These are phyloP conservation scores for Eristalis pertinax DNA, from an alignment of 2,888 invertebrate species.

Conservation along the genomic window DNA sequence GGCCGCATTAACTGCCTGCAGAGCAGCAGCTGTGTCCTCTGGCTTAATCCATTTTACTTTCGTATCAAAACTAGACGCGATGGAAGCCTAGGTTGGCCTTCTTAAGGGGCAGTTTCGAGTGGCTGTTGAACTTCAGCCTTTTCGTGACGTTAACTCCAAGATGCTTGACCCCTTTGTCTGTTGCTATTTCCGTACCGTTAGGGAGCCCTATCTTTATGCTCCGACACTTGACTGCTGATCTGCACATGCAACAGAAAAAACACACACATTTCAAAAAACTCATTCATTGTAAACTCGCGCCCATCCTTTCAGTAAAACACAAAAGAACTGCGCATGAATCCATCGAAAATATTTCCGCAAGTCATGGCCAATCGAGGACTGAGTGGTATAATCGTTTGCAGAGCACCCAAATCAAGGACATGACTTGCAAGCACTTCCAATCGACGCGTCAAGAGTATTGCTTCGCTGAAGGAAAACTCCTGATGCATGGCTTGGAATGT, in stretches of 20 bases:
- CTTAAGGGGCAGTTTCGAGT: too few species aligned
- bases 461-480: constrained; percentile 24
- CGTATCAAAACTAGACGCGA: too few species aligned
- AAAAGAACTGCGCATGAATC: constrained; percentile 45
- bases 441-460: constrained; percentile 16
- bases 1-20: too few species aligned
- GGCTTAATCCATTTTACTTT: too few species aligned
- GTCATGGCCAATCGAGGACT: constrained; percentile 59
- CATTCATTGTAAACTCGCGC: not conserved
- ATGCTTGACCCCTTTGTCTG: too few species aligned
- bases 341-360: constrained; percentile 19
- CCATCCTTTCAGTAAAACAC: not conserved
- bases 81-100: too few species aligned
- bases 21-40: too few species aligned
- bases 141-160: too few species aligned
- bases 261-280: not conserved
- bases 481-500: constrained; percentile 32
- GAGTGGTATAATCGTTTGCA: constrained; percentile 28
- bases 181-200: too few species aligned
- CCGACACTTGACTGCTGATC: too few species aligned
- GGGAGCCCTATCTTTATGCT: too few species aligned
- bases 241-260: not conserved
- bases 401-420: not conserved
- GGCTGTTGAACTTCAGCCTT: too few species aligned
- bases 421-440: constrained; percentile 15